Percentiles rank a stretch among this genome's conserved stretches.
These are phyloP conservation scores for Ailurus styani DNA, from an alignment of 2,113 vertebrate genomes.

Conservation along the genomic window DNA sequence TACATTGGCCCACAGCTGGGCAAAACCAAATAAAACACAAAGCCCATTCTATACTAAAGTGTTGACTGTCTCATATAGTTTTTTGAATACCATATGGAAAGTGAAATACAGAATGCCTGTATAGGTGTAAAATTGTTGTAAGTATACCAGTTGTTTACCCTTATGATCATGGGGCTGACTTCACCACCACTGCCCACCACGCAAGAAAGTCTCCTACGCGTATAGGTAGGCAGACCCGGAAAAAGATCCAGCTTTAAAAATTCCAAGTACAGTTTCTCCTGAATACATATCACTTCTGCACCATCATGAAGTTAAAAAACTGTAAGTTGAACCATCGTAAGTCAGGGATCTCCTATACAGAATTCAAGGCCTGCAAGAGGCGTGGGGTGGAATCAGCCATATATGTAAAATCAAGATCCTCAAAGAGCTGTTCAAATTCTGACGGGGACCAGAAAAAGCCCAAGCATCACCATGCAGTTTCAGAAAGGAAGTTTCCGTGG, in stretches of 20 bases:
- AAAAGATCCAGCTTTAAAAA: not conserved
- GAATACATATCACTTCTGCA: not conserved
- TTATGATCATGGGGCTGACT: not conserved
- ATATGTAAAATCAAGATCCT: not conserved
- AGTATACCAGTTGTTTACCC: not conserved
- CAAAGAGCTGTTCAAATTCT: not conserved
- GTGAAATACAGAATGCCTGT: not conserved
- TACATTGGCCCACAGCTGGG: not conserved
- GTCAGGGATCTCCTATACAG: not conserved
- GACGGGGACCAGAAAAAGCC: not conserved
- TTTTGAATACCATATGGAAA: not conserved
- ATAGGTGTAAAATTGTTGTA: not conserved
- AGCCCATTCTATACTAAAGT: not conserved
- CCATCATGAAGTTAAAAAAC: not conserved
- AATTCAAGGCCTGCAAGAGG: not conserved
- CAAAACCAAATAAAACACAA: not conserved
- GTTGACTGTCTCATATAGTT: not conserved
- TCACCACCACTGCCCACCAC: not conserved
- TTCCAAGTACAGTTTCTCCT: too few relatives aligned
- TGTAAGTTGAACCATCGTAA: not conserved
- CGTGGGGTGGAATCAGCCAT: too few relatives aligned
- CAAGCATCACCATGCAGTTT: not conserved
- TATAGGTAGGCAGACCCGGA: not conserved
- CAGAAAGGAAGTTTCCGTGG: not conserved
- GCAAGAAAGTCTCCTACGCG: not conserved